Base-by-base conservation (phyloP, 2,888 invertebrate genomes). In the Hemithea aestivaria region DNA sequence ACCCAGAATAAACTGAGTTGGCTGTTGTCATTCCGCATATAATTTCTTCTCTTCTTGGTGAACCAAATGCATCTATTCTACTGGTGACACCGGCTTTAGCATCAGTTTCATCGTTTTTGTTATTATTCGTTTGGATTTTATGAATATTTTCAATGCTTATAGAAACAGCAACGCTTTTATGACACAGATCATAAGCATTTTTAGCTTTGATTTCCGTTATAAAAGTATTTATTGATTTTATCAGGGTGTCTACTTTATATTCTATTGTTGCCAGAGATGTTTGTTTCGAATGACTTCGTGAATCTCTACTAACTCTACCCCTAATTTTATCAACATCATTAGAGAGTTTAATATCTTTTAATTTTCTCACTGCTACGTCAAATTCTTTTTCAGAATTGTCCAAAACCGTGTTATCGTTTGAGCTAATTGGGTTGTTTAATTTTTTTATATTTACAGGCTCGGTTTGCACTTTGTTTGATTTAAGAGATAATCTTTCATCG, bases 201-300 rank as follows among this genome's bases (percentile, higher is more conserved):
- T 53, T 62, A 2, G 38, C 21, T 54, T 62, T 70, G 2, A 73
- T 55, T 49, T 76, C 71, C 20, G 25, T 10, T 21, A 78, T 60
- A 26, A 78, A 68, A 2, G 43, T 53, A 45, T 78, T 73, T 8
- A 82, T 58, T 10, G 74, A 66, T 2, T 61, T 42, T 23, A 77
- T 64, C 22, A 82, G 53, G 22, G 10, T 45, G 27, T 79, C 74
- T 11, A 82, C 42, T 53, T 80, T 82, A 2, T 47, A 51, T 52
- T 76, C 78, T 39, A 83, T 72, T 10, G 40, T 62, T 11, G 43
- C 27, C 22, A 78, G 49, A n/a, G 65, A 53, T 29, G 33, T 45
- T 6, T 51, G 12, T 31, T 56, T 59, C 1, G 48, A 32, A 10
- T 49, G 33, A 10, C 41, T 48, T 34, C 55, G 45, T 8, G 40